Conservation (phyloP, 2,888 invertebrate genomes). For the Thalpophila matura region DNA sequence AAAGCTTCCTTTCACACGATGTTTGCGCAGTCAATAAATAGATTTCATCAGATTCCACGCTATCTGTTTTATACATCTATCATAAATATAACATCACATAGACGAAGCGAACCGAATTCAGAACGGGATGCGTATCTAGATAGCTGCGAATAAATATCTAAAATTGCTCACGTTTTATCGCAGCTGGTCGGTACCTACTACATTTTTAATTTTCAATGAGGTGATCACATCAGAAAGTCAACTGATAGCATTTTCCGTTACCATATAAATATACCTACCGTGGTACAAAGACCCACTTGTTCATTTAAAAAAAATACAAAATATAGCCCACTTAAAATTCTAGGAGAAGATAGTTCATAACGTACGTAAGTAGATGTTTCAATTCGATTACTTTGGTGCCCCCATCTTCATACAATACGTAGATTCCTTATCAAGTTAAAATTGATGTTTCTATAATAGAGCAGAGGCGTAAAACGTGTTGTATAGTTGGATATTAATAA, state of each 20-base stretch:
- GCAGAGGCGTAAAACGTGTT: constrained; percentile 43
- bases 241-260: not conserved
- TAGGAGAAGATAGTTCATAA: not conserved
- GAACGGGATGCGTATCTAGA: constrained; percentile 5
- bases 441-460: constrained; percentile 23
- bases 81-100: constrained; percentile 72
- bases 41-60: constrained; percentile 76
- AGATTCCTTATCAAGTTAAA: constrained; percentile 4
- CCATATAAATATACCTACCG: too few species aligned
- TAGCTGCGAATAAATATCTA: constrained; percentile 3
- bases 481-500: constrained; percentile 73
- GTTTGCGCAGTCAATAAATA: constrained; percentile 88
- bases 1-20: constrained; percentile 85
- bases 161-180: constrained; percentile 8
- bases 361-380: too few species aligned
- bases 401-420: not conserved
- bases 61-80: constrained; percentile 76
- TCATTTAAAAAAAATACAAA: not conserved
- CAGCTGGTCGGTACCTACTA: not conserved
- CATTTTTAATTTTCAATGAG: not conserved
- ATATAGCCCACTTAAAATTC: not conserved
- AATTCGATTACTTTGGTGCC: too few species aligned
- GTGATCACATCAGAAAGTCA: not conserved
- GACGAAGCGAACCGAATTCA: constrained; percentile 39
- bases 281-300: not conserved